Percentiles rank a stretch among this genome's conserved stretches.
Evolutionary conservation across 2,113 vertebrate species (phyloP).

Genomic region (Brachypodius melanocephalos): DNA sequence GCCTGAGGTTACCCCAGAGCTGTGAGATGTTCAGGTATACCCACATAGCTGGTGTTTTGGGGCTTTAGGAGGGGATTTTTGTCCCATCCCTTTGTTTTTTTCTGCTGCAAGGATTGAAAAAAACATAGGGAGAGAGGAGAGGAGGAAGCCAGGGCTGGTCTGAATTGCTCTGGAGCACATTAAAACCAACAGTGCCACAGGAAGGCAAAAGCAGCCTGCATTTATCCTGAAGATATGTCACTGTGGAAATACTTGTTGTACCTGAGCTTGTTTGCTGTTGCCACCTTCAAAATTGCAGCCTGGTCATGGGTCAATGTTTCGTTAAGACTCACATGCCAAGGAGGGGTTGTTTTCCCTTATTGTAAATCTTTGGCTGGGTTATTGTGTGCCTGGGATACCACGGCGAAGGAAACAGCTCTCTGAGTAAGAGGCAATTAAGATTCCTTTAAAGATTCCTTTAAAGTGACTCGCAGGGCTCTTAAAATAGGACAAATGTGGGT

Average conservation of each 20-base stretch:
- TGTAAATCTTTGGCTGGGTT: background rate
- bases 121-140: background rate
- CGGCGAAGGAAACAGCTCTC: background rate
- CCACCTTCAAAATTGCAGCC: background rate
- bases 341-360: background rate
- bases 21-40: background rate
- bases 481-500: background rate
- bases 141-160: background rate
- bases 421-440: background rate
- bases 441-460: conserved; percentile 3
- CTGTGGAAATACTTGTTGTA: background rate
- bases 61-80: background rate
- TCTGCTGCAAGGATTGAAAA: background rate
- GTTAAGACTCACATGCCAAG: background rate
- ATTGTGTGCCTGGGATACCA: background rate
- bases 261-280: background rate
- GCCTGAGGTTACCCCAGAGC: background rate
- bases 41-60: fast-evolving
- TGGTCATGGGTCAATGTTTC: background rate
- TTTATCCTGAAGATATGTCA: background rate
- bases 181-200: background rate
- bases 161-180: fast-evolving
- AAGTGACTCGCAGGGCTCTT: background rate
- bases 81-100: background rate
- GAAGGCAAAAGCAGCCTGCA: background rate